Percentiles rank a stretch among this genome's conserved stretches.
These are phyloP conservation scores for Andinoacara biseriatus DNA, from an alignment of 2,113 vertebrate genomes.

Conservation along the genomic window DNA sequence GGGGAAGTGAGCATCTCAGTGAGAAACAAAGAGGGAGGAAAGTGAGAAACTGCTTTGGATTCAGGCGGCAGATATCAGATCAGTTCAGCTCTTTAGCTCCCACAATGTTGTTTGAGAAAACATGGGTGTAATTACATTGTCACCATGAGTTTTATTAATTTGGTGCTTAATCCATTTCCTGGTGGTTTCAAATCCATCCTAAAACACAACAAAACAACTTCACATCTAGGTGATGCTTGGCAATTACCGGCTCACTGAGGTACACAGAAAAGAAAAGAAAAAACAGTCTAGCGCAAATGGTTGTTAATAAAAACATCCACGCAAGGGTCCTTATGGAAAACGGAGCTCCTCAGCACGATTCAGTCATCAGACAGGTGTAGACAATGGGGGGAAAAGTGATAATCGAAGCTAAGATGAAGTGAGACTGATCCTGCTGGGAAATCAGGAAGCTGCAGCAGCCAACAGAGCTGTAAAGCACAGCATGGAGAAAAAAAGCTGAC, in stretches of 20 bases:
- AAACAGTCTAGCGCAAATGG: accelerated
- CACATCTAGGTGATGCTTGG: too few relatives aligned
- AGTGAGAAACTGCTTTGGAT: background rate
- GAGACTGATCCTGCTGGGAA: background rate
- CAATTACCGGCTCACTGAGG: background rate
- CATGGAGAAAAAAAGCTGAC: background rate
- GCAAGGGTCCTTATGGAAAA: background rate
- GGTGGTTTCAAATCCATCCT: background rate
- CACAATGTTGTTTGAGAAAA: background rate
- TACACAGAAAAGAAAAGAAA: background rate
- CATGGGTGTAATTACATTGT: background rate
- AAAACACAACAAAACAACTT: too few relatives aligned
- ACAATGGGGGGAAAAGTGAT: background rate
- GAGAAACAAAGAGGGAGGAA: background rate
- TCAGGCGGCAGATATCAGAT: background rate
- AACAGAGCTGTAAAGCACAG: background rate
- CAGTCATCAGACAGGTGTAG: background rate
- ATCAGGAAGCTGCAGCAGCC: background rate
- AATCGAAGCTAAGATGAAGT: background rate
- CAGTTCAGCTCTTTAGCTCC: background rate
- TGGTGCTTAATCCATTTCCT: background rate
- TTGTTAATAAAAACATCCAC: background rate
- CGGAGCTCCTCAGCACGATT: background rate
- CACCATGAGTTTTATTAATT: background rate
- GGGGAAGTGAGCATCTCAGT: background rate